A percentile compares a stretch with the other conserved stretches of the same genome.
Evolutionary conservation across 2,797 vertebrate species (phyloP).

Genomic region (Hippopotamyrus pictus): DNA sequence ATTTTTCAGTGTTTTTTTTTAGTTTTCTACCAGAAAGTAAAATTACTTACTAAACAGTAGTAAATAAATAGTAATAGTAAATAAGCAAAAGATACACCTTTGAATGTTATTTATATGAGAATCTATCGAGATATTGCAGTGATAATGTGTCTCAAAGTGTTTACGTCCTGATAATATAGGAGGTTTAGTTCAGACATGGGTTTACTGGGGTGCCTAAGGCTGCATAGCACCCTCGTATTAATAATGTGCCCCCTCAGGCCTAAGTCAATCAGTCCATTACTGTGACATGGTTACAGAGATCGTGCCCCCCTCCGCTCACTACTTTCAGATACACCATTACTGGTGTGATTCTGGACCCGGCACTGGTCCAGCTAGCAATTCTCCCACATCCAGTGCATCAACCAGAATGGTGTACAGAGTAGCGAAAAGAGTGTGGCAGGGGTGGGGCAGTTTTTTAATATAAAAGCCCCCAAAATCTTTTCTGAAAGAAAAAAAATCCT

Average conservation of each 20-base stretch:
- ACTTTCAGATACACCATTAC: neutral
- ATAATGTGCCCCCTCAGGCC: neutral
- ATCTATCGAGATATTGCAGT: neutral
- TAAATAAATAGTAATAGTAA: neutral
- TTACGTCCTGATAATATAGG: neutral
- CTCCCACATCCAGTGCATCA: neutral
- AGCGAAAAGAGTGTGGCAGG: constrained; percentile 26
- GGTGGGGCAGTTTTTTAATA: constrained; percentile 50
- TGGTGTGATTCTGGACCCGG: neutral
- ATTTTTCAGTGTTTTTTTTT: neutral
- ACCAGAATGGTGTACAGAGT: neutral
- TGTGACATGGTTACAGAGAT: neutral
- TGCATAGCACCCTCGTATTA: neutral
- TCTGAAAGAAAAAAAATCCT: constrained; percentile 52
- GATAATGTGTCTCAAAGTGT: neutral
- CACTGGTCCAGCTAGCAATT: neutral
- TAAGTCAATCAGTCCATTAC: neutral
- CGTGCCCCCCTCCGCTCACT: neutral
- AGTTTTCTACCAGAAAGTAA: neutral
- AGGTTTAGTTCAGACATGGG: neutral
- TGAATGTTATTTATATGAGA: neutral
- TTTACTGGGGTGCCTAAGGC: neutral
- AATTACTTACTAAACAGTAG: neutral
- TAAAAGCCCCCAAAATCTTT: constrained; percentile 59
- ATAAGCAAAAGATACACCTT: neutral